These are phyloP conservation scores for Panthera leo DNA, from an alignment of 2,113 vertebrate genomes.

Conservation along the genomic window DNA sequence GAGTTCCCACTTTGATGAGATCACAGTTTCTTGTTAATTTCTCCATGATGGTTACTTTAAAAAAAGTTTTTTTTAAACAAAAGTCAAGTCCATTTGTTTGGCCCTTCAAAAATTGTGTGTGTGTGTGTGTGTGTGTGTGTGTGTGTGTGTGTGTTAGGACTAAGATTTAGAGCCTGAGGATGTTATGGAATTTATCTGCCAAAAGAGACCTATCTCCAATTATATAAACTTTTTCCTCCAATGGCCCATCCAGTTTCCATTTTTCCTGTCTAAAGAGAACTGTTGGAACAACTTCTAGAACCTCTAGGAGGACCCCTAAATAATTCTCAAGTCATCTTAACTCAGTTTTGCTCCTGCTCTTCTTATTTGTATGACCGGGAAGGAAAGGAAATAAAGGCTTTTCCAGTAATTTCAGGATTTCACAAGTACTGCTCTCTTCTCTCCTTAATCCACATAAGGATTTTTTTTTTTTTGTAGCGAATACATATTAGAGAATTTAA, in stretches of 20 bases:
- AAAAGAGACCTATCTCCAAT: conserved; percentile 15
- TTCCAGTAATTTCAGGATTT: conserved; percentile 4
- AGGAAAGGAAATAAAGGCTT: conserved; percentile 15
- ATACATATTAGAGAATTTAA: neutral
- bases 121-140: neutral
- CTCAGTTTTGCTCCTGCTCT: neutral
- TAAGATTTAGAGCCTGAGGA: neutral
- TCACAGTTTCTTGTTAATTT: conserved; percentile 49
- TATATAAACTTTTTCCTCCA: conserved; percentile 44
- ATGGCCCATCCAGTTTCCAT: conserved; percentile 43
- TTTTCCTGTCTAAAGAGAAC: conserved; percentile 42
- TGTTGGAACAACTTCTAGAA: conserved; percentile 32
- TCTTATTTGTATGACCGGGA: conserved; percentile 35
- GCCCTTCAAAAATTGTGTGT: neutral
- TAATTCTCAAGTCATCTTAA: neutral
- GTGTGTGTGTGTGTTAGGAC: neutral
- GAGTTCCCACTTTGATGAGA: conserved; percentile 3
- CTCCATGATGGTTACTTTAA: neutral
- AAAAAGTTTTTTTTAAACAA: neutral
- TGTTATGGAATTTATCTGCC: neutral
- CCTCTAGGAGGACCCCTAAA: neutral
- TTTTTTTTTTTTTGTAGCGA: conserved; percentile 39
- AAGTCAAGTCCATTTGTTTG: neutral
- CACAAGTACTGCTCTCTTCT: neutral
- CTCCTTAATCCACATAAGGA: neutral